Evolutionary conservation across 2,113 vertebrate species (phyloP).

Genomic region (Lynx canadensis): DNA sequence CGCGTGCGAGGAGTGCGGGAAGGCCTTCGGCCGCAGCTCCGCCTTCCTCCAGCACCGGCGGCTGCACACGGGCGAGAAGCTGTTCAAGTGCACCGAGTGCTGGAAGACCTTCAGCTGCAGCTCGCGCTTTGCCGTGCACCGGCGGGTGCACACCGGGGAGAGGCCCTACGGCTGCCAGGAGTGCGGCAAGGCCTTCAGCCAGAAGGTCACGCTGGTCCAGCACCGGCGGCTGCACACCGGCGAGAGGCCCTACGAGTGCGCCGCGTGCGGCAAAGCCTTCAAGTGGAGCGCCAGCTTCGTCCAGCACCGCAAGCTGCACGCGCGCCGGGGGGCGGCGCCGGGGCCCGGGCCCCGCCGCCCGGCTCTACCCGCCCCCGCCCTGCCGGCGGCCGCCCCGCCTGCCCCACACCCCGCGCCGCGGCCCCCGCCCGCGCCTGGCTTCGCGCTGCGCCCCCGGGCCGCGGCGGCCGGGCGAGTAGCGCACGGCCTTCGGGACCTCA

Average conservation of each 20-base stretch:
- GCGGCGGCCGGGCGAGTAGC: not conserved
- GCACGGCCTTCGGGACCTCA: not conserved
- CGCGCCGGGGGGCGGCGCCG: not conserved
- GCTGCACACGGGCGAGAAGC: not conserved
- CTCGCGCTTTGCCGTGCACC: not conserved
- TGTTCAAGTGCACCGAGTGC: conserved; percentile 18
- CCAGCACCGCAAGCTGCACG: conserved; percentile 25
- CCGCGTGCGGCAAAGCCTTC: conserved; percentile 15
- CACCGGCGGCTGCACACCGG: conserved; percentile 3
- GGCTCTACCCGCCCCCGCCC: not conserved
- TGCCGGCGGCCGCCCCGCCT: not conserved
- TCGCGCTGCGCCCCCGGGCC: not conserved
- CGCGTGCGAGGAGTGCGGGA: not conserved
- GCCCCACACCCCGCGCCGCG: not conserved
- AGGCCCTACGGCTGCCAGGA: conserved; percentile 18
- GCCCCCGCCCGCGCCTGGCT: not conserved
- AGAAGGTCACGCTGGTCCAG: conserved; percentile 52
- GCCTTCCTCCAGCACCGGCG: conserved; percentile 19
- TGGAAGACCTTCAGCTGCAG: conserved; percentile 44
- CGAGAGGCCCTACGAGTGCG: not conserved
- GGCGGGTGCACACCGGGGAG: not conserved
- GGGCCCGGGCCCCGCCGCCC: not conserved
- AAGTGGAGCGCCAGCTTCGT: conserved; percentile 27
- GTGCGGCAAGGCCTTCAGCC: not conserved
- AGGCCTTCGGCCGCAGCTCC: not conserved